Conservation (phyloP, 2,113 vertebrate species). For the Nannobrachium achirus region DNA sequence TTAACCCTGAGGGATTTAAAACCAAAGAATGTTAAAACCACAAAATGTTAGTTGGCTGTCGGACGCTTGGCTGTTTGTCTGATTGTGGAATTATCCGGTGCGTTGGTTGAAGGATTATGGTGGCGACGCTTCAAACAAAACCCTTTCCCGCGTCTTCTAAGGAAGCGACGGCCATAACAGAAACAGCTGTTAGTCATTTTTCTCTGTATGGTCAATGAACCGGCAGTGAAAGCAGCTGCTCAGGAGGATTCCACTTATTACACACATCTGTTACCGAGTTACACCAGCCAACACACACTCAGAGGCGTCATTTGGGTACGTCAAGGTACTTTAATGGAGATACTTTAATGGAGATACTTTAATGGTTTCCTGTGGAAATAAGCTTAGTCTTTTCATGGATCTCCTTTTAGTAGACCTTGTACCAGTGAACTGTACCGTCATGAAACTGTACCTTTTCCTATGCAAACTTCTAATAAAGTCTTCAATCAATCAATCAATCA, state of each 20-base stretch:
- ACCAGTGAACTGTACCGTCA: too few relatives aligned
- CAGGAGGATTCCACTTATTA: conserved; percentile 72
- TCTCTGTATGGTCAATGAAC: conserved; percentile 81
- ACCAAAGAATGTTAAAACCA: not conserved
- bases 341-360: too few relatives aligned
- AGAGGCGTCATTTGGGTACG: too few relatives aligned
- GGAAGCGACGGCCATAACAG: conserved; percentile 72
- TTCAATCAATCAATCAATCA: too few relatives aligned
- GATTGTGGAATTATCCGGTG: not conserved
- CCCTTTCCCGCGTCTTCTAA: conserved; percentile 66
- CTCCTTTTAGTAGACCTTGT: too few relatives aligned
- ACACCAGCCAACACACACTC: too few relatives aligned
- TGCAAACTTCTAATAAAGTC: too few relatives aligned
- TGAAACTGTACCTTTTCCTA: too few relatives aligned
- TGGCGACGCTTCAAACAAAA: conserved; percentile 49
- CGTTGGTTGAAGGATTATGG: conserved; percentile 6
- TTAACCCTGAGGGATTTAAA: not conserved
- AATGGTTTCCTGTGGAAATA: too few relatives aligned
- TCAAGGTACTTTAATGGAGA: too few relatives aligned
- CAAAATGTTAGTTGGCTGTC: not conserved
- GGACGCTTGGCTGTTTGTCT: not conserved
- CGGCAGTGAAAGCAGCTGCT: conserved; percentile 82
- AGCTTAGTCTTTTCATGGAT: too few relatives aligned
- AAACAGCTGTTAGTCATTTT: conserved; percentile 88
- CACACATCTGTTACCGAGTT: conserved; percentile 70